Conservation (phyloP, 2,797 vertebrate species). For the Manis crassicaudata region DNA sequence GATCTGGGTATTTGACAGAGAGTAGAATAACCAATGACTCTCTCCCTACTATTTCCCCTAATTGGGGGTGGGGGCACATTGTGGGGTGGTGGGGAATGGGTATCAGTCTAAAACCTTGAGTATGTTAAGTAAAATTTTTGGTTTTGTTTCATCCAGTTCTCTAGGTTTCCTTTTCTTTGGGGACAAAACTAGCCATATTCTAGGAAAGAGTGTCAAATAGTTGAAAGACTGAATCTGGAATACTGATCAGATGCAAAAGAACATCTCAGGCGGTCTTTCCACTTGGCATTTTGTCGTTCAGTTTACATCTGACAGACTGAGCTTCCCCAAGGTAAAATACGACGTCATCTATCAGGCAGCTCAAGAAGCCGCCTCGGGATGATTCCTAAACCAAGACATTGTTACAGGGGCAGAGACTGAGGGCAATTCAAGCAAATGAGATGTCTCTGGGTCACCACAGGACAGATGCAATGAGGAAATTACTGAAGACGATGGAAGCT, state of each 20-base stretch:
- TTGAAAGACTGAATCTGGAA: background rate
- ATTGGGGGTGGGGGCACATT: background rate
- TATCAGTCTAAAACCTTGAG: background rate
- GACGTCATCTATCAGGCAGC: background rate
- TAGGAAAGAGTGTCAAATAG: background rate
- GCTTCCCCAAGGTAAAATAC: background rate
- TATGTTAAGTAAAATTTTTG: background rate
- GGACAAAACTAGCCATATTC: background rate
- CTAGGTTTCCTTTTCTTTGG: background rate
- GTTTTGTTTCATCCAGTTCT: background rate
- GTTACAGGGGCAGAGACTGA: background rate
- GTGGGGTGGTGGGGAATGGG: background rate
- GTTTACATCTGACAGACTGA: fast-evolving
- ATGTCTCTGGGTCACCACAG: background rate
- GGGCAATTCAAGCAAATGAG: background rate
- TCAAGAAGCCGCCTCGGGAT: background rate
- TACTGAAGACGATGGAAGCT: too few species aligned
- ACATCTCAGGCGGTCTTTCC: background rate
- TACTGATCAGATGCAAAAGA: background rate
- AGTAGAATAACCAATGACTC: background rate
- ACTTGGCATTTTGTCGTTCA: background rate
- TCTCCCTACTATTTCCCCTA: background rate
- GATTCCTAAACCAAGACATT: background rate
- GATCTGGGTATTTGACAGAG: background rate
- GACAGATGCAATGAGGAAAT: background rate